Conservation (phyloP, 2,113 vertebrate species). For the Pelecanus crispus region DNA sequence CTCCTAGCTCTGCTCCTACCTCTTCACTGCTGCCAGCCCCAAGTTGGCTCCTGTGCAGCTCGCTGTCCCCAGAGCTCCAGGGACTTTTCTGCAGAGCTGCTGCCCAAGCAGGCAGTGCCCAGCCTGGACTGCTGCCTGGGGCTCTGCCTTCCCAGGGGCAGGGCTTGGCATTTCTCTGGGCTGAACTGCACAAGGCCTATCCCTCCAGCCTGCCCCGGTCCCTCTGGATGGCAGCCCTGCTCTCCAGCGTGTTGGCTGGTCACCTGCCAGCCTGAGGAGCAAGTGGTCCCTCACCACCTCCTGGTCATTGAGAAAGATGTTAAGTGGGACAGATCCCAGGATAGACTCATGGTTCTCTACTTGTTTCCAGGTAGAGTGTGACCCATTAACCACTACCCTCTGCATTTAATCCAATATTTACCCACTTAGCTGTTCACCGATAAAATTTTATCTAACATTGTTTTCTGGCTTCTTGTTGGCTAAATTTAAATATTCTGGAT, state of each 20-base stretch:
- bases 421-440: background rate
- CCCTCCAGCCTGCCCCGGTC: background rate
- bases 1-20: background rate
- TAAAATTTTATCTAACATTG: no score
- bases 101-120: background rate
- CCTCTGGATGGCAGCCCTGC: background rate
- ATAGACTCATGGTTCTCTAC: background rate
- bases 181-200: no score
- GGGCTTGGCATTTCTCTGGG: background rate
- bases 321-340: background rate
- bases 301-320: background rate
- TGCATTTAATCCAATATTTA: background rate
- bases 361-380: background rate
- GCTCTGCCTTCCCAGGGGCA: background rate
- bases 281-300: background rate
- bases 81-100: background rate
- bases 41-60: background rate
- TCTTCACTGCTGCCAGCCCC: background rate
- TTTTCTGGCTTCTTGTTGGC: no score
- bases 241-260: background rate
- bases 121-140: background rate
- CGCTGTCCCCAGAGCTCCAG: accelerated
- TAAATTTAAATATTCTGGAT: no score
- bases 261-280: background rate
- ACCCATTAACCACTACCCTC: background rate